phyloP scores from a whole-genome alignment of 2,113 vertebrate genomes.

The Perognathus longimembris region DNA sequence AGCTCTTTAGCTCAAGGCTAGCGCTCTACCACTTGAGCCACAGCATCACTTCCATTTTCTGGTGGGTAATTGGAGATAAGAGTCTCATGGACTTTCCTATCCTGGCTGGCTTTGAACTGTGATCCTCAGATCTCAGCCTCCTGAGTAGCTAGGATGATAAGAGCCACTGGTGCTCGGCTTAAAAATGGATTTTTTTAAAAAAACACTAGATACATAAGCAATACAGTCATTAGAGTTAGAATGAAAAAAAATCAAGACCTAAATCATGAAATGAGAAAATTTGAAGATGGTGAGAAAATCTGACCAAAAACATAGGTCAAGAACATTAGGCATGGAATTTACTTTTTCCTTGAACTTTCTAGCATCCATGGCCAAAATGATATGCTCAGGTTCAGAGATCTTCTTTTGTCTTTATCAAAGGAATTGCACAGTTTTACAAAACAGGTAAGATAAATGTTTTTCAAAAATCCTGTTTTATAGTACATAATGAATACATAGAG shows the following conservation, averaged over 20 bases:
- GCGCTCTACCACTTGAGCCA: too few relatives aligned
- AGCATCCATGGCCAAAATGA: not conserved
- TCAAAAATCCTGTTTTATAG: not conserved
- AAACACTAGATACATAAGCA: not conserved
- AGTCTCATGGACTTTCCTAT: too few relatives aligned
- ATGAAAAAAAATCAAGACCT: not conserved
- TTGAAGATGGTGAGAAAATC: not conserved
- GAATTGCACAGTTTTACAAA: not conserved
- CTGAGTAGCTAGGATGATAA: too few relatives aligned
- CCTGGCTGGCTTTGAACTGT: too few relatives aligned
- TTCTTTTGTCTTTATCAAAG: slow-evolving; percentile 38
- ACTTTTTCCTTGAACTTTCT: slow-evolving; percentile 24
- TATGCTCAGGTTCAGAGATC: not conserved
- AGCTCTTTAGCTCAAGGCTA: too few relatives aligned
- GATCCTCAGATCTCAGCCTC: too few relatives aligned
- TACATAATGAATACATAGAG: not conserved
- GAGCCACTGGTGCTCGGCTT: too few relatives aligned
- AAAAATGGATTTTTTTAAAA: not conserved
- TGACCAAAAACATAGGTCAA: not conserved
- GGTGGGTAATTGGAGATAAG: too few relatives aligned
- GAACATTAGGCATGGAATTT: not conserved
- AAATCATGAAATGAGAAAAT: slow-evolving; percentile 33
- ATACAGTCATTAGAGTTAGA: not conserved
- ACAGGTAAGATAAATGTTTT: slow-evolving; percentile 6
- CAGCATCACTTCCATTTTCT: too few relatives aligned